These are phyloP conservation scores for Mnemiopsis leidyi DNA, from an alignment of 37 sponge, comb jelly and placozoan genomes.

Conservation along the genomic window DNA sequence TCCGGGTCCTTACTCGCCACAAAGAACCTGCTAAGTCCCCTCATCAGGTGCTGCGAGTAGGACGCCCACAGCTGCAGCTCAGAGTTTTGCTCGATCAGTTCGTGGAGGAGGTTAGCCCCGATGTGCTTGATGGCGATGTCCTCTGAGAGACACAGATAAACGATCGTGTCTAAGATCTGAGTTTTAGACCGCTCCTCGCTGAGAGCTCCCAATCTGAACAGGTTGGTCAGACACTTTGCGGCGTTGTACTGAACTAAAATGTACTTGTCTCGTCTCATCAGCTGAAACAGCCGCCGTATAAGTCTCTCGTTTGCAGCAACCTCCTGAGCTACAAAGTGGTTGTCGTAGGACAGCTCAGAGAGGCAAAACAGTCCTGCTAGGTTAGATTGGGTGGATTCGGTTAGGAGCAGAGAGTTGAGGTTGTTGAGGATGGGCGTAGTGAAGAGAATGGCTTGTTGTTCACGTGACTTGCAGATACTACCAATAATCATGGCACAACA, in stretches of 20 bases:
- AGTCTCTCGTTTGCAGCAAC: not conserved
- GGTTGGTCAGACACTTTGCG: constrained; percentile 60
- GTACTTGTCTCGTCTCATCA: constrained; percentile 41
- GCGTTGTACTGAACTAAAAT: constrained; percentile 44
- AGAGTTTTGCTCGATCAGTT: constrained; percentile 59
- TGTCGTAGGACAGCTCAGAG: constrained; percentile 39
- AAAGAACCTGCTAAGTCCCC: constrained; percentile 45
- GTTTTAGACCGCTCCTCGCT: constrained; percentile 8
- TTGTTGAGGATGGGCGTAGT: constrained; percentile 39
- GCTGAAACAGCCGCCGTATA: constrained; percentile 3
- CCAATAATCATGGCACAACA: constrained; percentile 57
- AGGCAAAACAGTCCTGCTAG: constrained; percentile 29
- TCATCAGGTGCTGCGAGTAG: constrained; percentile 56
- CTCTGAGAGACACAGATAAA: constrained; percentile 42
- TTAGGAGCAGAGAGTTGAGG: not conserved
- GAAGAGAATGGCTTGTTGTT: constrained; percentile 64
- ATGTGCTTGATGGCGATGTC: constrained; percentile 30
- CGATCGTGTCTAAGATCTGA: constrained; percentile 49
- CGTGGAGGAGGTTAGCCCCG: constrained; percentile 45
- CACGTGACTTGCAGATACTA: constrained; percentile 38
- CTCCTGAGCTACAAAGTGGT: constrained; percentile 32
- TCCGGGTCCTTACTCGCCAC: constrained; percentile 53
- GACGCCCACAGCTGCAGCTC: constrained; percentile 63
- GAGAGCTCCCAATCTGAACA: constrained; percentile 37
- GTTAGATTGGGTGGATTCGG: not conserved